A percentile compares a stretch with the other conserved stretches of the same genome.
Conservation (phyloP, 2,113 vertebrate species). For the Rhynchomys soricoides region DNA sequence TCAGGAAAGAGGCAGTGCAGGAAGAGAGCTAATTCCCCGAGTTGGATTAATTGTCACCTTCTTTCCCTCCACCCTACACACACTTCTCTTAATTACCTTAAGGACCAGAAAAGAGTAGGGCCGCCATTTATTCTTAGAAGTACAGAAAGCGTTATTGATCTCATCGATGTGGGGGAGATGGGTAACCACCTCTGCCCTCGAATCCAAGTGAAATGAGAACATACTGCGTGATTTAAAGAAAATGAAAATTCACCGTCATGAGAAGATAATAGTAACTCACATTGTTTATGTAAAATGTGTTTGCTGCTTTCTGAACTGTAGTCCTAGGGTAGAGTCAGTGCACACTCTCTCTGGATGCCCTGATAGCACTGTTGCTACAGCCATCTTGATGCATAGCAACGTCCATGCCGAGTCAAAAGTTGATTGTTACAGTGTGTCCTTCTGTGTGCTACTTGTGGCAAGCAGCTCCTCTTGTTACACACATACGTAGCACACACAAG, state of each 20-base stretch:
- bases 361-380: neutral
- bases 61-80: neutral
- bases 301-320: neutral
- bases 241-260: neutral
- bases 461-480: neutral
- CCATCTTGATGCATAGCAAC: neutral
- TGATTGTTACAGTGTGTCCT: neutral
- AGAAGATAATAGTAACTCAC: neutral
- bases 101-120: neutral
- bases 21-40: slow-evolving; percentile 58
- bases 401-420: neutral
- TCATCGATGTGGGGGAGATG: neutral
- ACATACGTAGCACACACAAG: neutral
- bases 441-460: neutral
- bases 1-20: slow-evolving; percentile 15
- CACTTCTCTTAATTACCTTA: slow-evolving; percentile 38
- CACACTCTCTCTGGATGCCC: neutral
- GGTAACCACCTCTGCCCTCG: neutral
- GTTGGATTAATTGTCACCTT: slow-evolving; percentile 52
- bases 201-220: neutral
- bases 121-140: slow-evolving; percentile 39
- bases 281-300: neutral
- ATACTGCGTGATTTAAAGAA: neutral
- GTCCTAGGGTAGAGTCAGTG: neutral
- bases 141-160: neutral